Percentiles rank a stretch among this genome's conserved stretches.
Conservation (phyloP, 2,113 vertebrate genomes). For the Gulo gulo region DNA sequence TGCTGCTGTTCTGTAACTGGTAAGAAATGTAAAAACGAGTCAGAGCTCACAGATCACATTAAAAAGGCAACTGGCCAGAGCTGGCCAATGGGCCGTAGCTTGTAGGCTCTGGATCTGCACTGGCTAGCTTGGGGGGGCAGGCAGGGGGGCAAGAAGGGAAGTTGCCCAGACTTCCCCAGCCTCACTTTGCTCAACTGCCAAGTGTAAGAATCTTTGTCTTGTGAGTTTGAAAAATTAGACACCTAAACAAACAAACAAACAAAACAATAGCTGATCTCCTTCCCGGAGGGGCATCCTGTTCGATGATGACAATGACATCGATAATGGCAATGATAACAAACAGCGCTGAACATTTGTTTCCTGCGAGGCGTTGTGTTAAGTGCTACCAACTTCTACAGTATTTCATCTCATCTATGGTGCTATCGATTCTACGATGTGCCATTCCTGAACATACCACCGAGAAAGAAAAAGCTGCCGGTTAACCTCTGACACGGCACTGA, state of each 20-base stretch:
- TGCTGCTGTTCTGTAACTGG: not conserved
- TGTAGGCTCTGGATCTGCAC: not conserved
- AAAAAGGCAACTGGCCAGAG: not conserved
- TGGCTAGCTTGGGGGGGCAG: not conserved
- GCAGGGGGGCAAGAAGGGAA: too few relatives aligned
- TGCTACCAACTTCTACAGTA: not conserved
- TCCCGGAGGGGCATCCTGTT: not conserved
- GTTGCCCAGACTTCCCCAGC: not conserved
- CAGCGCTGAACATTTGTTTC: not conserved
- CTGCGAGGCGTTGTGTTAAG: not conserved
- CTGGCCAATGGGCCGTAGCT: fast-evolving
- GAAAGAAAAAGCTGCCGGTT: not conserved
- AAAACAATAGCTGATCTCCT: not conserved
- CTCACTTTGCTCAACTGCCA: not conserved
- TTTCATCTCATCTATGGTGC: not conserved
- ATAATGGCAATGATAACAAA: not conserved
- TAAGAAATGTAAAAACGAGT: not conserved
- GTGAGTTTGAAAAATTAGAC: not conserved
- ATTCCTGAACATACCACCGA: not conserved
- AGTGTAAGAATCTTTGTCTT: not conserved
- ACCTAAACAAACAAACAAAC: not conserved
- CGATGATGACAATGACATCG: not conserved
- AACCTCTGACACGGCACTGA: not conserved
- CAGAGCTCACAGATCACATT: not conserved
- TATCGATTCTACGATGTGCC: not conserved